Evolutionary conservation across 2,113 vertebrate genomes (phyloP).

Genomic region (Equus quagga): DNA sequence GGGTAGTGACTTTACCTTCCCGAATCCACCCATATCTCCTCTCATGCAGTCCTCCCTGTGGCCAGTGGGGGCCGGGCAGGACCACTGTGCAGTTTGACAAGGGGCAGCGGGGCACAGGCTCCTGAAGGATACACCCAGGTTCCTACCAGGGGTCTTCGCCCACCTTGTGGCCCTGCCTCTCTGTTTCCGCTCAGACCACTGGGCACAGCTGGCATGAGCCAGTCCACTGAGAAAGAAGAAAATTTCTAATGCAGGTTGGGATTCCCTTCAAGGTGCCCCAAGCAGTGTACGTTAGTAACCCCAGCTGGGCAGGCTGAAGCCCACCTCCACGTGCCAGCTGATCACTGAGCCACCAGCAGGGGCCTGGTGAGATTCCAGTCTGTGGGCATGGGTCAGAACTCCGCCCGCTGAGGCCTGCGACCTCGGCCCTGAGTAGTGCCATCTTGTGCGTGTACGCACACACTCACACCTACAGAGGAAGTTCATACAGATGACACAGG

Average conservation of each 20-base stretch:
- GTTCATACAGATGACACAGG: background rate
- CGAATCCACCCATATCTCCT: accelerated
- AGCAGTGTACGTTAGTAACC: background rate
- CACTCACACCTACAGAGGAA: background rate
- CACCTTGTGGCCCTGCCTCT: background rate
- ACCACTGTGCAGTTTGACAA: background rate
- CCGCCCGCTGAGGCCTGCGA: background rate
- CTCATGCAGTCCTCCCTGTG: background rate
- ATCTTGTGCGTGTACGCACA: background rate
- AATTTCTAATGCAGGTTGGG: background rate
- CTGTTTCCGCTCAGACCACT: background rate
- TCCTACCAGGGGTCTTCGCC: background rate
- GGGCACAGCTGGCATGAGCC: background rate
- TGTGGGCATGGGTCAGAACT: background rate
- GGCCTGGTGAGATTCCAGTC: background rate
- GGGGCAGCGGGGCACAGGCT: background rate
- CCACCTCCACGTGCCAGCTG: background rate
- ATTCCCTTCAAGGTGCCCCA: background rate
- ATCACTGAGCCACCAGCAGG: background rate
- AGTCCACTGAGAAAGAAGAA: background rate
- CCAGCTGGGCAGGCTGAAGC: background rate
- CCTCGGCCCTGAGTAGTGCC: background rate
- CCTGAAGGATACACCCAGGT: background rate
- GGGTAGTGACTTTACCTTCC: background rate
- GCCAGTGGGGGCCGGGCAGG: background rate